These are phyloP conservation scores for Pelvicachromis taeniatus DNA, from an alignment of 2,113 vertebrate species.

Conservation along the genomic window DNA sequence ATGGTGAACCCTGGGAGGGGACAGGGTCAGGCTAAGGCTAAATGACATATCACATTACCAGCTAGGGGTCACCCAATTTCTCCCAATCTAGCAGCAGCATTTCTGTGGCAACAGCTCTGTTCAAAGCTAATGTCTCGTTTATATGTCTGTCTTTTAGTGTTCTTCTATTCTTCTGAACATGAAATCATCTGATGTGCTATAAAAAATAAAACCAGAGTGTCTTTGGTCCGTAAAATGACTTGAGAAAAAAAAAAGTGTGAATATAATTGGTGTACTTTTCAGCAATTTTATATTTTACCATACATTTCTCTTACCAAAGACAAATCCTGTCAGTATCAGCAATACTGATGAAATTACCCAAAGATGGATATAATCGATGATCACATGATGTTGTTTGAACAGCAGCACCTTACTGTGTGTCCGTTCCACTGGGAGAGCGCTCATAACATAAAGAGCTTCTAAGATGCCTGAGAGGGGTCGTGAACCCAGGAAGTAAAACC, in stretches of 20 bases:
- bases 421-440: not conserved
- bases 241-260: not conserved
- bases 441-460: slow-evolving; percentile 34
- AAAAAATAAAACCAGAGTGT: not conserved
- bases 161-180: not conserved
- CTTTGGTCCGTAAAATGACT: not conserved
- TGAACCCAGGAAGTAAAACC: slow-evolving; percentile 47
- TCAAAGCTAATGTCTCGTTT: slow-evolving; percentile 25
- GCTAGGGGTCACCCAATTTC: slow-evolving; percentile 58
- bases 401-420: not conserved
- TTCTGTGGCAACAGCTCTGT: slow-evolving; percentile 35
- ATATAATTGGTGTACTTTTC: not conserved
- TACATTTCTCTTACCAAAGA: not conserved
- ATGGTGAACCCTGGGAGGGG: slow-evolving; percentile 39
- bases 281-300: not conserved
- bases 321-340: not conserved
- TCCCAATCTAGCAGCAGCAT: slow-evolving; percentile 38
- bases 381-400: slow-evolving; percentile 6
- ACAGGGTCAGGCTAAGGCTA: slow-evolving; percentile 63
- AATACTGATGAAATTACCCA: not conserved
- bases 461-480: slow-evolving; percentile 28
- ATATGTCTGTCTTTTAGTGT: not conserved
- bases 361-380: not conserved
- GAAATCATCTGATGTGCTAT: not conserved
- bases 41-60: slow-evolving; percentile 68